Percentiles rank a stretch among this genome's conserved stretches.
Evolutionary conservation across 2,888 invertebrate genomes (phyloP).

Genomic region (Strigamia crassipes): DNA sequence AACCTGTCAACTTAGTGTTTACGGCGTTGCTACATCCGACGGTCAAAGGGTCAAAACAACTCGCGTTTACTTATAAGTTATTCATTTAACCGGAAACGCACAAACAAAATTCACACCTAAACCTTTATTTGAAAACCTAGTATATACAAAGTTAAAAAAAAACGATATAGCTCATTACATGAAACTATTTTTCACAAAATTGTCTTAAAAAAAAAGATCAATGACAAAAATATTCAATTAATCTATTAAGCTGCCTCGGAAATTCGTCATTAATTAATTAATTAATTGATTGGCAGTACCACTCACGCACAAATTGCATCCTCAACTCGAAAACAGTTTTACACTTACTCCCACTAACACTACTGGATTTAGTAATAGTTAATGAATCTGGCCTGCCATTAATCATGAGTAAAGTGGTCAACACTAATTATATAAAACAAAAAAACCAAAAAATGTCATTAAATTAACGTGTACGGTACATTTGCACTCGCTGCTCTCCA

Average conservation of each 20-base stretch:
- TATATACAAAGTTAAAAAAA: constrained; percentile 22
- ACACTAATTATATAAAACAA: neutral
- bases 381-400: constrained; percentile 19
- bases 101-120: neutral
- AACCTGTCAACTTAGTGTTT: neutral
- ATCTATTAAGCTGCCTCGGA: constrained; percentile 24
- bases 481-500: neutral
- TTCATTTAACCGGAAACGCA: neutral
- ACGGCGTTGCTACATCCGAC: neutral
- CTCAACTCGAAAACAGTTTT: neutral
- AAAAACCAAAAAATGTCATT: neutral
- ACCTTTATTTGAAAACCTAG: constrained; percentile 37
- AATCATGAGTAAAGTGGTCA: constrained; percentile 32
- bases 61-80: no score
- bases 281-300: constrained; percentile 7
- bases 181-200: constrained; percentile 19
- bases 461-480: neutral
- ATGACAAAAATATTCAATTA: constrained; percentile 7
- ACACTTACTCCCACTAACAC: neutral
- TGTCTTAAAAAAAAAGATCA: neutral
- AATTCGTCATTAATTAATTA: neutral
- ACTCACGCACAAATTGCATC: neutral
- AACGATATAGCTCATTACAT: neutral
- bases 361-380: constrained; percentile 8
- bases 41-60: neutral